Conservation (phyloP, 2,888 invertebrate genomes). For the Netelia melanura region DNA sequence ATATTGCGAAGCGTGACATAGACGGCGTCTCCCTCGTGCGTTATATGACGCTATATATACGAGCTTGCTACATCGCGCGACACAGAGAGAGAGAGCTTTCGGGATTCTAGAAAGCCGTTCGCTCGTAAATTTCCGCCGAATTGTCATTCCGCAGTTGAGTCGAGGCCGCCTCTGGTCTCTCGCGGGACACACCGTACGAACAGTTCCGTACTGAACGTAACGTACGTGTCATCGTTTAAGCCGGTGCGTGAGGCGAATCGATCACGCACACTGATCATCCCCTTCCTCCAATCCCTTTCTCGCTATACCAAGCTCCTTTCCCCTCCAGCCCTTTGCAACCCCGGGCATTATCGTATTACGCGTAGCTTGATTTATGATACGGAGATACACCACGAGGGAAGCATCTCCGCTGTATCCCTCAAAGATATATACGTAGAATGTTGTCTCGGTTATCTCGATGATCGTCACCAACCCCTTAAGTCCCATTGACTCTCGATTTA, state of each 20-base stretch:
- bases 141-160: conserved; percentile 66
- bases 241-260: conserved; percentile 68
- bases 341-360: conserved; percentile 73
- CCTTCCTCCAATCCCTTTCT: conserved; percentile 14
- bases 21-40: neutral
- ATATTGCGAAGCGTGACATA: neutral
- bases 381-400: conserved; percentile 65
- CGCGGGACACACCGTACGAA: conserved; percentile 51
- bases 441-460: too few species aligned
- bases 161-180: conserved; percentile 25
- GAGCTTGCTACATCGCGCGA: neutral
- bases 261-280: conserved; percentile 62
- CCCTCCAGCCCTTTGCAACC: conserved; percentile 20
- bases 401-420: too few species aligned
- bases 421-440: too few species aligned
- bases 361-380: conserved; percentile 75
- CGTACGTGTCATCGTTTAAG: conserved; percentile 68
- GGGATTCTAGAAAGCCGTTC: conserved; percentile 65
- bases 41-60: neutral
- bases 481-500: too few species aligned
- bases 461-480: too few species aligned
- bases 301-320: neutral
- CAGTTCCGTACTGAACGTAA: conserved; percentile 53
- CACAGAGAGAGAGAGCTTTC: conserved; percentile 46
- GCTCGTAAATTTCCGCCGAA: conserved; percentile 66